phyloP scores from a whole-genome alignment of 2,113 vertebrate species.

The Percina caprodes region DNA sequence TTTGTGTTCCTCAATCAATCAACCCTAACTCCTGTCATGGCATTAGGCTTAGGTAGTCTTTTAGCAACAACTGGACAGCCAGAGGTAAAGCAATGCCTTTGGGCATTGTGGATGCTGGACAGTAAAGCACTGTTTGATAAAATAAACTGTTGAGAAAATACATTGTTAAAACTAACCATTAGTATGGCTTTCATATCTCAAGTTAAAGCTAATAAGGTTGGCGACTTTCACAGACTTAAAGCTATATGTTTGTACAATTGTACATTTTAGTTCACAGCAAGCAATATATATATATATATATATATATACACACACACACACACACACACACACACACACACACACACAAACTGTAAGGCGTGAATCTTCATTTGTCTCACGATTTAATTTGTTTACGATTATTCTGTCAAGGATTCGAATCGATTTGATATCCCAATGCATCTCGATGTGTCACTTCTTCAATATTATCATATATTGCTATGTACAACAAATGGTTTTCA shows the following conservation, averaged over 20 bases:
- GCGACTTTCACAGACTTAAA: background rate
- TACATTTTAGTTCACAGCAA: background rate
- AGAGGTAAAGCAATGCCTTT: background rate
- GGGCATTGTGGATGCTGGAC: background rate
- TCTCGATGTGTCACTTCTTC: too few relatives aligned
- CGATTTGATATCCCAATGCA: too few relatives aligned
- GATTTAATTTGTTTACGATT: too few relatives aligned
- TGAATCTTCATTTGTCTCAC: too few relatives aligned
- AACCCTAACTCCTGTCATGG: slow-evolving; percentile 11
- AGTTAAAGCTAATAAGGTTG: background rate
- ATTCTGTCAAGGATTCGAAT: too few relatives aligned
- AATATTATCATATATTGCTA: too few relatives aligned
- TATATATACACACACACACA: too few relatives aligned
- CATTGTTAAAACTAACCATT: background rate
- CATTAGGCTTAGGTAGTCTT: slow-evolving; percentile 14
- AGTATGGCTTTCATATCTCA: background rate
- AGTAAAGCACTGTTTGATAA: background rate
- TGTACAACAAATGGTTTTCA: too few relatives aligned
- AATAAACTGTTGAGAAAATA: background rate
- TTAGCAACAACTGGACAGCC: slow-evolving; percentile 8
- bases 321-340: too few relatives aligned
- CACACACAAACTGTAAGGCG: too few relatives aligned
- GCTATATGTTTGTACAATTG: background rate
- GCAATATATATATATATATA: background rate
- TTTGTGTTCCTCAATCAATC: slow-evolving; percentile 22